Evolutionary conservation across 2,888 invertebrate species (phyloP), one percentile per base, ranked within the genome.

Genomic region (Paralinhomoeus sp.): DNA sequence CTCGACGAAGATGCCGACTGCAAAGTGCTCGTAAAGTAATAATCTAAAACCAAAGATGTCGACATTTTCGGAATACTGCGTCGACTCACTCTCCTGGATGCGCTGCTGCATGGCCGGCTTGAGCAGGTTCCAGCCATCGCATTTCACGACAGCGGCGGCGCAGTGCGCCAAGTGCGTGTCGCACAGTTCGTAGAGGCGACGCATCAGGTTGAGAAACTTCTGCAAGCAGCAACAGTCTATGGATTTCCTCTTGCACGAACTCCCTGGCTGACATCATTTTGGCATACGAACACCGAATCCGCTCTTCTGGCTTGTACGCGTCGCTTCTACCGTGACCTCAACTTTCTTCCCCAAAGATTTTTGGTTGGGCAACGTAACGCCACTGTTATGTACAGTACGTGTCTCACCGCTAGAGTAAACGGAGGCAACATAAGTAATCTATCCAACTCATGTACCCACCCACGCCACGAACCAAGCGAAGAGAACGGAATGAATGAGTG

Each of bases 151-250:
- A 3, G 57, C 55, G 23, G 57, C 58, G 3, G 78, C 76, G 56
- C 78, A 77, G 22, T 75, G 69, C 12, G 77, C 73, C 39, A 80
- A 65, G 54, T 76, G 75, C 49, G 75, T 73, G 57, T 80, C 78
- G 27, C 77, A 71, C 38, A 75, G 72, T 23, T 58, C 56, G 40
- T 46, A 50, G 36, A 58, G 43, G 20, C 58, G 48, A 21, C 51
- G 49, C 9, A 55, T 47, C 42, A 58, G 46, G 13, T 51, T 38
- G 24, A 43, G 34, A 45, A 58, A 58, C 7, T 55, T 48, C 57
- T 58, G 43, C 36, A 55, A 31, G 24, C 13, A 24, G 7, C 18
- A n/a, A 36, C 13, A n/a, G 13, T 36, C 18, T 31, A 9, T 9
- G 12, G 15, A 31, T 15, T 31, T 9, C 9, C 12, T 31, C 31